phyloP scores from a whole-genome alignment of 1,140 invertebrate genomes.

The Carposina sasakii region DNA sequence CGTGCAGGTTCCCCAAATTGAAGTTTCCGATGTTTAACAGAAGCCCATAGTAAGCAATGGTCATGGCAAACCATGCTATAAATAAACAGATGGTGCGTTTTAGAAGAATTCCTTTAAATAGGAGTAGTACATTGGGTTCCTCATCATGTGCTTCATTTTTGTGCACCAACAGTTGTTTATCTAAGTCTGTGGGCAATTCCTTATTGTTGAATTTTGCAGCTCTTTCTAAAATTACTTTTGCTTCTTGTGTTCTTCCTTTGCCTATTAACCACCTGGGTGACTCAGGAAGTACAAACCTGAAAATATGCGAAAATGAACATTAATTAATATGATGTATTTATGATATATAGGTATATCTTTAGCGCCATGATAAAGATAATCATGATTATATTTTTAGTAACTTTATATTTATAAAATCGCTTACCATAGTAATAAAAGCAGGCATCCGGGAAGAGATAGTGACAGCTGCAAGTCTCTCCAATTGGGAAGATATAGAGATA shows the following conservation, averaged over 20 bases:
- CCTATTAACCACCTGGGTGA: conserved; percentile 89
- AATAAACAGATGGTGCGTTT: conserved; percentile 79
- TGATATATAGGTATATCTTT: not conserved
- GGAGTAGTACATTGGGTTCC: conserved; percentile 73
- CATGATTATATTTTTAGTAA: not conserved
- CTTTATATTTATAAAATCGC: conserved; percentile 17
- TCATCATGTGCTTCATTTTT: conserved; percentile 49
- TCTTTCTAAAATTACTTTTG: conserved; percentile 77
- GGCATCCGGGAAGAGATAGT: conserved; percentile 79
- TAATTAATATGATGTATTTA: not conserved
- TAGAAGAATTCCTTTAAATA: conserved; percentile 76
- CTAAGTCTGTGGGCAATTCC: conserved; percentile 75
- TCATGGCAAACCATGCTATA: conserved; percentile 82
- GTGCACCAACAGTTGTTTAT: conserved; percentile 74
- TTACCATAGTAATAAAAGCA: conserved; percentile 79
- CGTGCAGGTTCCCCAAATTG: conserved; percentile 79
- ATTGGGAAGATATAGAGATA: conserved; percentile 81
- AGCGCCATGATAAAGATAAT: conserved; percentile 5
- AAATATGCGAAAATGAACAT: conserved; percentile 15
- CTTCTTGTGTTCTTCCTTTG: conserved; percentile 80
- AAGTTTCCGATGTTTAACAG: conserved; percentile 81
- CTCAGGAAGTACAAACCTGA: conserved; percentile 85
- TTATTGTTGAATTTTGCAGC: conserved; percentile 79
- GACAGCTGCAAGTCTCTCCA: conserved; percentile 83
- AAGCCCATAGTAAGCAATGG: conserved; percentile 82